Base-by-base conservation (phyloP, 1,140 invertebrate genomes). In the Drosophila ercepeae region DNA sequence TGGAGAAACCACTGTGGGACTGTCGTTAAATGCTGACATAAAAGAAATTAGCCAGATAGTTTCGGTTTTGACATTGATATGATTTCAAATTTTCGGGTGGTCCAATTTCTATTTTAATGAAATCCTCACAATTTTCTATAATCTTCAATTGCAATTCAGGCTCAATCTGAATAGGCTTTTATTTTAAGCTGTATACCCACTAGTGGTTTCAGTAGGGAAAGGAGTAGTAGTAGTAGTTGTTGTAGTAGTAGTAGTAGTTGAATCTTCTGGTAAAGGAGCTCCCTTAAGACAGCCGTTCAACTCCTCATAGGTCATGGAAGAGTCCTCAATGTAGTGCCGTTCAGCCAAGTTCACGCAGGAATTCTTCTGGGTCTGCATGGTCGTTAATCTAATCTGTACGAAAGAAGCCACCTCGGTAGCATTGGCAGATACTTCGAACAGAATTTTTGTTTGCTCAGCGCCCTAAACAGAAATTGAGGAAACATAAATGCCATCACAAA, bases 1-100 rank as follows among this genome's bases (percentile, higher is more conserved):
- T 36, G 29, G 16, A 3, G 29, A 11, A 46, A 64, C 27, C 8
- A 9, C 39, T 19, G 39, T 42, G 55, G 55, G 42, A 29, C 64
- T 73, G 39, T 70, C 81, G 64, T 84, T 63, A 88, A 84, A 84
- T 65, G 29, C 44, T 75, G 72, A 64, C 82, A 81, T 86, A 88
- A 84, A 86, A 23, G 64, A 78, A 86, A 58, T 75, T 69, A 73
- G 77, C 50, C 65, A 41, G 75, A 63, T 58, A 57, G 72, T 73
- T 67, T 73, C 61, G 29, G 52, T 50, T 58, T 44, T 50, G 18
- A 51, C 61, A 52, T 50, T 44, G 48, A 75, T 63, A 78, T 34
- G 42, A 14, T 25, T 42, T 7, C 18, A 9, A 0, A 27, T 49
- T 50, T 58, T 81, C 61, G 69, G 81, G 81, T 86, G 81, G 81